Base-by-base conservation (phyloP, 2,888 invertebrate species). In the Epinotia brunnichana region DNA sequence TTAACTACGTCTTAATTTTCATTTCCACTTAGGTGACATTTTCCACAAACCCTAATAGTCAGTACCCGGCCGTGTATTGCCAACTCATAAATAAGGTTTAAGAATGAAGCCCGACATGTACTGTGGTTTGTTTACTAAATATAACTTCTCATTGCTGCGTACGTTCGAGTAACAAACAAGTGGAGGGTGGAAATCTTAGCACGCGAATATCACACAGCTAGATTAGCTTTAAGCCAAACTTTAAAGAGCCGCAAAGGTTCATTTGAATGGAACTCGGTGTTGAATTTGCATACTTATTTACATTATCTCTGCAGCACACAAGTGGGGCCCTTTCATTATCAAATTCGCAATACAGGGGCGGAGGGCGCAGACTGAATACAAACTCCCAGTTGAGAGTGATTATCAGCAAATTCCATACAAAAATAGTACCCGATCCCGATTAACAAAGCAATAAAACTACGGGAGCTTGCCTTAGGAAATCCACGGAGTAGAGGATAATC, bases 281-380 rank as follows among this genome's bases (percentile, higher is more conserved):
- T 87, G 87, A 89, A 93, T 92, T 93, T 92, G 92, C 92, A 92
- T 93, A 91, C 90, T 89, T 93, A 92, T 93, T 93, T 92, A 91
- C 92, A 93, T 92, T 92, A 93, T 92, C 92, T 92, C 86, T 90
- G 92, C 90, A 90, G 86, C 89, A 90, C 92, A 92, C 92, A 91
- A 91, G 90, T 90, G 89, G 88, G 88, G 85, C 86, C 91, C 90
- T 90, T 91, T 92, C 90, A 92, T 93, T 92, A 92, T 91, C 91
- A 89, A 92, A 92, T 89, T 92, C 90, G 85, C 87, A 88, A 88
- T 85, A 86, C 85, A 85, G 87, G 91, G 88, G 89, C 81, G 85
- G 76, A 75, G 77, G 59, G 77, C 76, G 87, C 82, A 77, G 80
- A n/a, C 79, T 81, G 92, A 92, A 92, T 93, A 92, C 88, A 88